phyloP scores from a whole-genome alignment of 2,797 vertebrate species.

The Holocentrus rufus region DNA sequence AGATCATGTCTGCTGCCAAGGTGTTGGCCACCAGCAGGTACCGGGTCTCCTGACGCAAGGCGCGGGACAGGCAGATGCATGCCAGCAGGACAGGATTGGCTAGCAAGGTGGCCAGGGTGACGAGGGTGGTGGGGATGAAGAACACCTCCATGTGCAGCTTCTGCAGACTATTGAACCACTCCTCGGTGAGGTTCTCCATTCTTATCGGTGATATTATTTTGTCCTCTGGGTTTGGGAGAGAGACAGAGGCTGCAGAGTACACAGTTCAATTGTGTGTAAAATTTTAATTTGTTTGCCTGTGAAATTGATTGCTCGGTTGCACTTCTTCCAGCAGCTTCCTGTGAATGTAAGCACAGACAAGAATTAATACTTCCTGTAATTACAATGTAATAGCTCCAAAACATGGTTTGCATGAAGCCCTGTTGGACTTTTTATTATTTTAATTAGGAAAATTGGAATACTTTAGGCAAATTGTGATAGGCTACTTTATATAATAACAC shows the following conservation, averaged over 20 bases:
- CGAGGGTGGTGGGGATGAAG: constrained; percentile 75
- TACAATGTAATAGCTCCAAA: not conserved
- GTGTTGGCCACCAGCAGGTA: constrained; percentile 85
- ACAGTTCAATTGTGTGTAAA: not conserved
- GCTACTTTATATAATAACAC: no score
- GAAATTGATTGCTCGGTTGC: not conserved
- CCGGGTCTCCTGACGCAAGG: constrained; percentile 81
- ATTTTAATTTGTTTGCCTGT: not conserved
- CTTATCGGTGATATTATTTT: constrained; percentile 33
- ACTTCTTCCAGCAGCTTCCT: constrained; percentile 8
- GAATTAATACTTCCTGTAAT: not conserved
- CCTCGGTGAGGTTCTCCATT: constrained; percentile 63
- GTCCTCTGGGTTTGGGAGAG: not conserved
- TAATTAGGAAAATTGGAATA: not conserved
- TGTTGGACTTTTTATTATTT: not conserved
- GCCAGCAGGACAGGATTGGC: constrained; percentile 79
- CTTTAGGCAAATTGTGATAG: not conserved
- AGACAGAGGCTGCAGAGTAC: not conserved
- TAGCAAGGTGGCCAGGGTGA: constrained; percentile 77
- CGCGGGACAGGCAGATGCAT: constrained; percentile 75
- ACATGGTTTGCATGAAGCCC: not conserved
- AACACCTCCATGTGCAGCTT: constrained; percentile 73
- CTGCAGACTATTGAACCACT: constrained; percentile 66
- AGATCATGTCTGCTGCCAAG: constrained; percentile 81
- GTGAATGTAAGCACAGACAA: constrained; percentile 2